A percentile compares a stretch with the other conserved stretches of the same genome.
Evolutionary conservation across 2,113 vertebrate species (phyloP).

Genomic region (Alethe castanea): DNA sequence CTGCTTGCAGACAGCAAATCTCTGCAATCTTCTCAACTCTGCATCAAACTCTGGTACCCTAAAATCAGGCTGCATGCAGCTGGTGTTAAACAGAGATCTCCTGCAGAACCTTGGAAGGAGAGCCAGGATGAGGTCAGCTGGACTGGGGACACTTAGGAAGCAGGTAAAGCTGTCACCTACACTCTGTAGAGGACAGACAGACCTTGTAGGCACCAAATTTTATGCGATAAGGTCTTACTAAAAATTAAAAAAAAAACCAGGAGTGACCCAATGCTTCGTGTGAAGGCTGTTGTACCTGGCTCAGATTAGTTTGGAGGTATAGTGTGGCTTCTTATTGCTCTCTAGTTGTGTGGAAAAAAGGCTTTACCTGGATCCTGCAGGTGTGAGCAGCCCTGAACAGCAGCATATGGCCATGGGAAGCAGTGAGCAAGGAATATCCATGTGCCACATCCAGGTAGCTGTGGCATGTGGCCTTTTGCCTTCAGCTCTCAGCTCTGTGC

Average conservation of each 20-base stretch:
- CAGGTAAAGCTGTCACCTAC: background rate
- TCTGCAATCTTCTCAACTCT: background rate
- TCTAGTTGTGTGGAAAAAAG: background rate
- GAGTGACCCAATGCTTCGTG: background rate
- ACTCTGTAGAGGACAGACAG: background rate
- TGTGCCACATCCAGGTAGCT: background rate
- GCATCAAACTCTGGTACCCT: background rate
- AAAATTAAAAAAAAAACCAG: fast-evolving
- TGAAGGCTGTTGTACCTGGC: background rate
- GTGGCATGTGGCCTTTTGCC: background rate
- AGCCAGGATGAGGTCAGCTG: background rate
- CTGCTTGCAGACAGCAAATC: background rate
- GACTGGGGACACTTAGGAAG: background rate
- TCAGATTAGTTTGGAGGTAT: background rate
- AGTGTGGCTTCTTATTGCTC: background rate
- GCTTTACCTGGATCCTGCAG: background rate
- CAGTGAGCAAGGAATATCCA: background rate
- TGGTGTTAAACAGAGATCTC: background rate
- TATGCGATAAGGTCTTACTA: background rate
- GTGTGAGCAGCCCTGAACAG: background rate
- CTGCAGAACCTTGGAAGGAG: background rate
- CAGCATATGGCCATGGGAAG: background rate
- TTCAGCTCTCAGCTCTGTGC: background rate
- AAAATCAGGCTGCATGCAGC: background rate
- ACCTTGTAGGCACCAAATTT: background rate